These are phyloP conservation scores for Falco biarmicus DNA, from an alignment of 2,797 vertebrate species.

Conservation along the genomic window DNA sequence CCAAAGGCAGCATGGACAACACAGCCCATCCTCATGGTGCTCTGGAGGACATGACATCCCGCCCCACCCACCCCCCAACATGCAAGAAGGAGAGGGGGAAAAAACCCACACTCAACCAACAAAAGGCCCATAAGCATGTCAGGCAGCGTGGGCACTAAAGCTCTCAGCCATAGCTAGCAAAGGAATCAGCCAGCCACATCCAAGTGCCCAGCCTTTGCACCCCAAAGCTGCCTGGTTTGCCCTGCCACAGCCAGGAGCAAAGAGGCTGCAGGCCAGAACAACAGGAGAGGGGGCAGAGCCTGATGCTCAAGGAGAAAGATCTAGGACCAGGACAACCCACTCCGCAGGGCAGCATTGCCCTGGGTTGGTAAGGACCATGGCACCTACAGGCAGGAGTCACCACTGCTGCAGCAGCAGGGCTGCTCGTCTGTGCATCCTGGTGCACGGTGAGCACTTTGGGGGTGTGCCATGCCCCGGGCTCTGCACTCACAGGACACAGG, in stretches of 20 bases:
- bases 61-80: not conserved
- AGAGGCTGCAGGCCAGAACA: not conserved
- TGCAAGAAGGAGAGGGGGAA: not conserved
- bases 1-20: not conserved
- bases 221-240: not conserved
- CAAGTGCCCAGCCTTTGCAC: not conserved
- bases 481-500: not conserved
- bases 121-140: not conserved
- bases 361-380: no score
- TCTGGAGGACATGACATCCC: not conserved
- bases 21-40: accelerated
- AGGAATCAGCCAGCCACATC: not conserved
- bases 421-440: not conserved
- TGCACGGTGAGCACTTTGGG: accelerated
- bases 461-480: not conserved
- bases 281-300: not conserved
- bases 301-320: not conserved
- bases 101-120: not conserved
- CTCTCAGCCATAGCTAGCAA: not conserved
- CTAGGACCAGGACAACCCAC: not conserved
- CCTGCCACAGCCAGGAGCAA: not conserved
- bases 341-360: not conserved
- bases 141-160: not conserved
- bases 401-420: not conserved
- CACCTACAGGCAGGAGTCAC: not conserved